These are phyloP conservation scores for Progne subis DNA, from an alignment of 2,113 vertebrate species.

Conservation along the genomic window DNA sequence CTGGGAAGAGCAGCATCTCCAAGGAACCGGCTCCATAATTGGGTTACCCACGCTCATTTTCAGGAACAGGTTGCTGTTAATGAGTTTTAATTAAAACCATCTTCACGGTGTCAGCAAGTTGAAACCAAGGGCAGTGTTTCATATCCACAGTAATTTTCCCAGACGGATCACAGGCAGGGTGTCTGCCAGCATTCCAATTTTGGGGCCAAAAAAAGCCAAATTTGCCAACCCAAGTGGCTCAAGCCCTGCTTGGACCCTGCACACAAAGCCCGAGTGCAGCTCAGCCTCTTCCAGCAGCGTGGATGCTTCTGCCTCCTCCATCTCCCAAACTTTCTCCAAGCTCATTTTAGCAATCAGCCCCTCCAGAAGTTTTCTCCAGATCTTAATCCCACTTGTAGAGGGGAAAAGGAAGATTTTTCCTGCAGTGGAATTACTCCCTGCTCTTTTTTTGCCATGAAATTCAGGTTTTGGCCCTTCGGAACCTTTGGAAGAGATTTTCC, in stretches of 20 bases:
- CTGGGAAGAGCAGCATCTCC: neutral
- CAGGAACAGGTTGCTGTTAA: constrained; percentile 58
- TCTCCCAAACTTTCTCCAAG: neutral
- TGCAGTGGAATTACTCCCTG: neutral
- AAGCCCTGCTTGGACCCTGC: rapidly evolving
- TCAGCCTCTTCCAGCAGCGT: neutral
- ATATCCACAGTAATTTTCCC: neutral
- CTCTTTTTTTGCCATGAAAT: neutral
- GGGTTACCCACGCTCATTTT: neutral
- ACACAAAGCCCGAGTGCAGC: rapidly evolving
- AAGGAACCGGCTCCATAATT: neutral
- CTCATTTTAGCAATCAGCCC: neutral
- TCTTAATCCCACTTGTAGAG: neutral
- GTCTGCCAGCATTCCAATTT: neutral
- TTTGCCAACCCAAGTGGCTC: neutral
- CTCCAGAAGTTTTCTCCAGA: neutral
- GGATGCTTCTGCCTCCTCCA: neutral
- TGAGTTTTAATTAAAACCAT: constrained; percentile 61
- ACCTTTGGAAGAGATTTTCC: constrained; percentile 21
- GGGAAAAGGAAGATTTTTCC: neutral
- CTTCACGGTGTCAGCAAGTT: constrained; percentile 39
- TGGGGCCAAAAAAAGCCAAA: neutral
- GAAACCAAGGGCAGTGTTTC: constrained; percentile 34
- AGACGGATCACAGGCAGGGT: rapidly evolving
- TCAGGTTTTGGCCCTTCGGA: neutral